phyloP scores from a whole-genome alignment of 2,113 vertebrate genomes.

The Nothoprocta perdicaria region DNA sequence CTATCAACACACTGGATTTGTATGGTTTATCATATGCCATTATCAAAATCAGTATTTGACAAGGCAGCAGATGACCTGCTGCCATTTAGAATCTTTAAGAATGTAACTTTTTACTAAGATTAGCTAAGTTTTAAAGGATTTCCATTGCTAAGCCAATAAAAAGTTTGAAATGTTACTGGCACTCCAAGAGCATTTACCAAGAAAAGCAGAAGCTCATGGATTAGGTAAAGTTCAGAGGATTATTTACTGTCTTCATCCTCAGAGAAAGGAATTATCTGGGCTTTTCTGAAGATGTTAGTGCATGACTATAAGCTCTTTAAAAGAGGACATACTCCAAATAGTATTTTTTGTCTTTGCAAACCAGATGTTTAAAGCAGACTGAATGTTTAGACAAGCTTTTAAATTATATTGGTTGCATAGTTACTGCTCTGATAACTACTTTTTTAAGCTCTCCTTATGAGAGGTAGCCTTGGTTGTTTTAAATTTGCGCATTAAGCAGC shows the following conservation, averaged over 20 bases:
- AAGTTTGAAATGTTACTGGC: not conserved
- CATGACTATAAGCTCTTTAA: not conserved
- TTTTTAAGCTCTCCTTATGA: not conserved
- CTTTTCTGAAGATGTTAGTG: not conserved
- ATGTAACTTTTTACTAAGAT: not conserved
- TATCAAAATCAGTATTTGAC: not conserved
- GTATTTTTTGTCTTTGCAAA: not conserved
- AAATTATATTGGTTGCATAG: not conserved
- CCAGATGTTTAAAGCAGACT: not conserved
- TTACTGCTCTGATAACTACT: not conserved
- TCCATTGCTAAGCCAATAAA: not conserved
- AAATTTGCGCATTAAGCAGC: constrained; percentile 2
- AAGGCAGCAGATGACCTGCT: not conserved
- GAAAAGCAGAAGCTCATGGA: not conserved
- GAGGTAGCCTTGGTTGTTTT: not conserved
- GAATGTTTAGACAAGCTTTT: not conserved
- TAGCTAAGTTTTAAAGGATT: not conserved
- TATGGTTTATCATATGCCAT: not conserved
- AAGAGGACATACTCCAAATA: not conserved
- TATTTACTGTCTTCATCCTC: constrained; percentile 4
- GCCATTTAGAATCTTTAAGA: not conserved
- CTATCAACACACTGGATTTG: not conserved
- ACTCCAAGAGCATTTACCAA: not conserved
- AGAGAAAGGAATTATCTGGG: constrained; percentile 2
- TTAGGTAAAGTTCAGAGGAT: constrained; percentile 15